Evolutionary conservation across 2,888 invertebrate species (phyloP), one percentile per base, ranked within the genome.

Genomic region (Spisula subtruncata): DNA sequence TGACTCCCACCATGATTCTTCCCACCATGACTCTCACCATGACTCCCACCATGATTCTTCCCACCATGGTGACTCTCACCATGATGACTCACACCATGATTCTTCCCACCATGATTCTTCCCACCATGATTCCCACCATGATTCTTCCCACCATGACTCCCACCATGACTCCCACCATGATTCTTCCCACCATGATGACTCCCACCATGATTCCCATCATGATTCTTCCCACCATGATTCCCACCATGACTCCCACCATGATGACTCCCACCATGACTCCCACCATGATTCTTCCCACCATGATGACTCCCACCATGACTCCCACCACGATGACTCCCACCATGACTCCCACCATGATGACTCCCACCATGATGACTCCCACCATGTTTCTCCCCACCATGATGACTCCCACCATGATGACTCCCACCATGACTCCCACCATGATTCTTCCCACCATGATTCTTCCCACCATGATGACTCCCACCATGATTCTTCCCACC

Each of bases 201-300:
- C 18, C 14, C 51, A 79, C 29, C 6, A 16, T n/a, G n/a, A n/a
- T 20, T 71, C 35, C 51, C 86, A 86, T 81, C 86, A 86, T 35
- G 16, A 48, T 18, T 1, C 10, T 20, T 71, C 35, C 51, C 86
- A 86, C 86, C 86, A 86, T 35, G 16, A 48, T 18, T 1, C 10
- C 51, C 16, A 1, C 1, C 29, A 54, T 18, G 18, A 83, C 54
- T 18, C 51, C 56, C 29, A 56, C 32, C 12, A 10, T 35, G 32
- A 29, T 46, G 51, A 82, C n/a, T 29, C 54, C 14, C n/a, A 46
- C 81, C 81, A 81, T 16, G 2, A 8, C 48, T 4, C 10, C 20
- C 18, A 48, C 20, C 10, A 48, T 16, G 29, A 46, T 8, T 81
- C 81, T 0, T 51, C 51, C 16, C 51, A 81, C 51, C 32, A 60